Base-by-base conservation (phyloP, 2,888 invertebrate genomes). In the Amblyjoppa fuscipennis region DNA sequence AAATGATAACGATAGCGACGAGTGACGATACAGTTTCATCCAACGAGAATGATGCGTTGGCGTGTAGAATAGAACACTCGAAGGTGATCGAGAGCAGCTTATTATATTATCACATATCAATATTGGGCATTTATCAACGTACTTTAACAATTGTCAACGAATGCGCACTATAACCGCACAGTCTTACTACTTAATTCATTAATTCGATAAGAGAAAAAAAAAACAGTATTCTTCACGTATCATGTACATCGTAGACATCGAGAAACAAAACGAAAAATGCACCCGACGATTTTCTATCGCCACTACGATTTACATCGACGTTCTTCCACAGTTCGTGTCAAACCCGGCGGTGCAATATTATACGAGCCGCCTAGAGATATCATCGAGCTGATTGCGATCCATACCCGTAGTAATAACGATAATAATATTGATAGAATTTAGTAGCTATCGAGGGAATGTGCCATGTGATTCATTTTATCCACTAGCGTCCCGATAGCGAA, bases 111-210 rank as follows among this genome's bases (percentile, higher is more conserved):
- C 88, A 91, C 92, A 92, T 92, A 92, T 92, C 93, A 91, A 87
- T 91, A 91, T 89, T 89, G 92, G 92, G 91, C 92, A 93, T 93
- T 92, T 90, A 88, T 86, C 81, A 82, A 83, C 84, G 85, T 88
- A 86, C 83, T 68, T 87, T 41, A 56, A 53, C 13, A 76, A 51
- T 71, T 71, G 66, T 64, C 74, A 82, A 83, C 77, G 56, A 83
- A 78, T 79, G 83, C 85, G 71, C 68, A 83, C 80, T 71, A 75
- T 79, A 82, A 85, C 70, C 83, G 85, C 85, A 82, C 74, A 78
- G 85, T 76, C 85, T 76, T 82, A 77, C 74, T 85, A 85, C 75
- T 82, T 85, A 56, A 83, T 76, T 38, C 49, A 79, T 79, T 80
- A 77, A 64, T 31, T 34, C n/a, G 4, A 16, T 34, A 64, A 81